A percentile compares a stretch with the other conserved stretches of the same genome.
phyloP scores from a whole-genome alignment of 2,113 vertebrate genomes.

The Junco hyemalis region DNA sequence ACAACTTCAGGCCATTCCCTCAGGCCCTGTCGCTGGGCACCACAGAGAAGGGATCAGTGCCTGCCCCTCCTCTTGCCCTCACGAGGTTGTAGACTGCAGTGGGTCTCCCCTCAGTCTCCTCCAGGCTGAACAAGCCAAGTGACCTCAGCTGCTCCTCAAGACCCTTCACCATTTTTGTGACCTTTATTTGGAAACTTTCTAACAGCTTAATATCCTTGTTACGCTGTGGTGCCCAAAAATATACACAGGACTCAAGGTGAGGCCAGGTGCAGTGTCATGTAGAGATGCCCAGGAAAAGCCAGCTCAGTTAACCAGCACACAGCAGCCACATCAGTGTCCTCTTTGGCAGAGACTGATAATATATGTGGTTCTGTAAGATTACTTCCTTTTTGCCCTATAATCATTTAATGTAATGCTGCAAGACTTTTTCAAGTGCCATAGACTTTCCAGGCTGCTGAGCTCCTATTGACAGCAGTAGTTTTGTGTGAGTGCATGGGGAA shows the following conservation, averaged over 20 bases:
- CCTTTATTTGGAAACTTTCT: not conserved
- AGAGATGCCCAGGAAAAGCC: not conserved
- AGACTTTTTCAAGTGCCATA: not conserved
- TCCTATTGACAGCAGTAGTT: not conserved
- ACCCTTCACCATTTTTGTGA: not conserved
- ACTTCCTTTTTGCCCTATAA: not conserved
- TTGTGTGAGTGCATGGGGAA: not conserved
- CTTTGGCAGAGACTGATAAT: not conserved
- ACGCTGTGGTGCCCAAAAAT: not conserved
- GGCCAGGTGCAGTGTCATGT: not conserved
- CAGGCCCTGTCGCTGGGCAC: rapidly evolving
- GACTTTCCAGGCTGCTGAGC: not conserved
- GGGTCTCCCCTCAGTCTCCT: not conserved
- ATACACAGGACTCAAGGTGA: not conserved
- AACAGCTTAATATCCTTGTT: not conserved
- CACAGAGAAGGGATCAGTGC: not conserved
- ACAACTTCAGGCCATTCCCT: not conserved
- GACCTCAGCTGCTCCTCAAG: not conserved
- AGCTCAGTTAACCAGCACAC: not conserved
- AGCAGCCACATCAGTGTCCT: not conserved
- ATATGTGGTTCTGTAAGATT: not conserved
- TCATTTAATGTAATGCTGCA: not conserved
- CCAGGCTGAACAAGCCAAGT: not conserved
- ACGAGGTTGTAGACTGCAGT: rapidly evolving
- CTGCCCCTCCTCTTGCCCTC: not conserved